Evolutionary conservation across 2,113 vertebrate species (phyloP), one percentile per base, ranked within the genome.

Genomic region (Salvator merianae): DNA sequence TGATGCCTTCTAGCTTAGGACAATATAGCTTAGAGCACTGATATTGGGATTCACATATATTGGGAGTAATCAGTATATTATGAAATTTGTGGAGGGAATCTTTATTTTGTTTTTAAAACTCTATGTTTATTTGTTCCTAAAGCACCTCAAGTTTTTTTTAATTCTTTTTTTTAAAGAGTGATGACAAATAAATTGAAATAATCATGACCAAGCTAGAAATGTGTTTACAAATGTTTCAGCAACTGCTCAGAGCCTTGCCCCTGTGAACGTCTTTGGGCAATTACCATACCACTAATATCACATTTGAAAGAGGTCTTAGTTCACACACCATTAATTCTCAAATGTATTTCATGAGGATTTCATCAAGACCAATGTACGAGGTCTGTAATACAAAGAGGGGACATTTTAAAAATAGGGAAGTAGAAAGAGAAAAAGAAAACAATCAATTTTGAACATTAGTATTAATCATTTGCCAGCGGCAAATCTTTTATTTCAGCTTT

Each of bases 381-480:
- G 55, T 59, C 55, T 59, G 55, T 4, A 59, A 59, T 59, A 4
- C 18, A 59, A 59, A 59, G 55, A 59, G 55, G 18, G 55, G 55
- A 59, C 16, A 20, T 74, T 4, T 72, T 9, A 20, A 73, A 43
- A 18, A 79, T 30, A 32, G 55, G 77, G 40, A 84, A 84, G 77
- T n/a, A 26, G 65, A 65, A 85, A 18, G 36, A n/a, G 2, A 77
- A 8, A 73, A 53, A 74, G 36, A 75, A 66, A n/a, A 50, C 43
- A 53, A 83, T 73, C n/a, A 47, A 47, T 85, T 74, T 38, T 82
- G 36, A n/a, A 72, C 69, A 73, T 85, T 79, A 79, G 69, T 65
- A 66, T 72, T 71, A 85, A 85, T 82, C 74, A 82, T 82, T 8
- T 82, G 32, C 28, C 68, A 63, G 1, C 83, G 26, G 80, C 26